Base-by-base conservation (phyloP, 2,797 vertebrate genomes). In the Acipenser transmontanus region DNA sequence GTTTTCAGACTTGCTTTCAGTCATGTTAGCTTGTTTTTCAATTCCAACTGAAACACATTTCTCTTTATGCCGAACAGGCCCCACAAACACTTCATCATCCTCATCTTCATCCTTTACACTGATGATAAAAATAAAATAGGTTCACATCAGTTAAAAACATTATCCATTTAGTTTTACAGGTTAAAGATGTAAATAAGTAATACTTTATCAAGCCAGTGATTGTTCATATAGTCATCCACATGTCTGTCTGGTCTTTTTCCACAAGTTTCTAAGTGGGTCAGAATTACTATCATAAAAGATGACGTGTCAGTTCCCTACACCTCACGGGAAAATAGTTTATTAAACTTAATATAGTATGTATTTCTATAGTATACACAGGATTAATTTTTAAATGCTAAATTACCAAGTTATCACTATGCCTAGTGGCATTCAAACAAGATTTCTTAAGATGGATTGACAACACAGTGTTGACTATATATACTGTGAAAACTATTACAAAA, bases 21-120 rank as follows among this genome's bases (percentile, higher is more conserved):
- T 65, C 7, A 50, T 6, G 1, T 47, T 70, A 0, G n/a, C 1
- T 0, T 7, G 70, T 50, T 77, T 70, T 0, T 77, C 80, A 12
- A 89, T 14, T 5, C 67, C 66, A 11, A 80, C 80, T 7, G 89
- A 86, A 49, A 89, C 65, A 7, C 91, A 90, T 64, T 75, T 88
- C 73, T 95, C 92, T 69, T 80, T 88, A 61, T 92, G 88, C 10
- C 84, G 71, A 6, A 91, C 0, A 0, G 90, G 89, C 52, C 91
- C 94, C 49, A 92, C 2, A 69, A 98, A 98, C 50, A 98, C 95
- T 72, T 98, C 89, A 0, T 92, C 93, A 4, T 89, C 87, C 51
- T 76, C 73, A 48, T 81, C 81, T 13, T 86, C 88, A 63, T 78
- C 93, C 63, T 82, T 88, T 50, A 82, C 90, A 76, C 95, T 98